Base-by-base conservation (phyloP, 2,888 invertebrate species). In the Lasioglossum morio region DNA sequence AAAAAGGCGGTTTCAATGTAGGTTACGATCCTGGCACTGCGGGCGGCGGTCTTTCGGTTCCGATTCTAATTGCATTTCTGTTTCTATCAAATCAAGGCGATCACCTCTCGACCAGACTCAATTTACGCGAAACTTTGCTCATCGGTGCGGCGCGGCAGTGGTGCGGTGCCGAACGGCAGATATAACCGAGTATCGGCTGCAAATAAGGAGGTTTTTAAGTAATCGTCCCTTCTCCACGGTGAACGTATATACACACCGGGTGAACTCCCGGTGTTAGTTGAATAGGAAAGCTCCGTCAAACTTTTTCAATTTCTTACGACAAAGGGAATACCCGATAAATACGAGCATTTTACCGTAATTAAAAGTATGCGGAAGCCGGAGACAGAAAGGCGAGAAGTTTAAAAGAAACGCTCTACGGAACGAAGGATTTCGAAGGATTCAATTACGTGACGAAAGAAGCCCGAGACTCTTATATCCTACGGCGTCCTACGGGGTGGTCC, bases 281-380 rank as follows among this genome's bases (percentile, higher is more conserved):
- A 80, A 80, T 72, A n/a, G 77, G 53, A 66, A 72, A 48, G 70
- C 37, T 83, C 53, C 60, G 82, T 70, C 27, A 89, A 93, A 93
- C 92, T 93, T 93, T 93, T 93, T 91, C 92, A 92, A 93, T 93
- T 92, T 92, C 89, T 91, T 88, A 82, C 77, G 81, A 83, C 90
- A 89, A 90, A 90, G 89, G 87, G 88, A 90, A 91, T 88, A 85
- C 85, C 82, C 87, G 87, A 90, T 91, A 90, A 92, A 91, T 87
- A 88, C 87, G 81, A 83, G 82, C 84, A 86, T 89, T 88, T 88
- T 73, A 85, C 75, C 77, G 88, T 89, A 91, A 92, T 91, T 91
- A 91, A 90, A 92, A 88, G 87, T 88, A 84, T 74, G 80, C 85
- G 79, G 72, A 48, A 7, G 60, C 1, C 72, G 75, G 73, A 8